phyloP scores from a whole-genome alignment of 2,797 vertebrate genomes.

The Phylloscopus collybita region DNA sequence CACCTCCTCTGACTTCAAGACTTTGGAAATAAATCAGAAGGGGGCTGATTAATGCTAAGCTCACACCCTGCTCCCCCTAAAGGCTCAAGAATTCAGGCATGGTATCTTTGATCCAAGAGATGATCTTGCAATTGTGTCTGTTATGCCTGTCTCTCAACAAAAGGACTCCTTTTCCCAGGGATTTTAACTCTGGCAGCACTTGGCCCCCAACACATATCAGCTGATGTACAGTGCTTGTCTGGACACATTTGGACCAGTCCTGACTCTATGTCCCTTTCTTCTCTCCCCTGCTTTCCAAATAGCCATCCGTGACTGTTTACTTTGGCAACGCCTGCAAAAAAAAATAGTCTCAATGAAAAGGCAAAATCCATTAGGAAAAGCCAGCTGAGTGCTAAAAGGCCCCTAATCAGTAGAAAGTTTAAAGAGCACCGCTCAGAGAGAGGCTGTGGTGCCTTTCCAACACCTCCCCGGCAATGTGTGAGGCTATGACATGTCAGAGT shows the following conservation, averaged over 20 bases:
- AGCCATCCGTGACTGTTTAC: conserved; percentile 46
- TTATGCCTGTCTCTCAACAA: not conserved
- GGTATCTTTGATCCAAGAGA: not conserved
- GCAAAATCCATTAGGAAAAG: conserved; percentile 73
- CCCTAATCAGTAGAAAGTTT: conserved; percentile 71
- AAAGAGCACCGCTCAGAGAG: conserved; percentile 54
- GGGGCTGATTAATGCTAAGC: not conserved
- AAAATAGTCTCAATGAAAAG: conserved; percentile 43
- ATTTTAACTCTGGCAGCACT: conserved; percentile 13
- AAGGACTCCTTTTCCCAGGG: not conserved
- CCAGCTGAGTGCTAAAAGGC: conserved; percentile 69
- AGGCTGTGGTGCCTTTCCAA: conserved; percentile 61
- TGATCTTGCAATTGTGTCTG: not conserved
- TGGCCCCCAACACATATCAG: conserved; percentile 3
- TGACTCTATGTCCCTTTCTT: conserved; percentile 33
- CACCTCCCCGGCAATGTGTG: conserved; percentile 64
- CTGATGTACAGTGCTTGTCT: conserved; percentile 14
- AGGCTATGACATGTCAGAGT: conserved; percentile 67
- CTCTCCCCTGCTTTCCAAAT: conserved; percentile 46
- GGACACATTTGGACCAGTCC: conserved; percentile 25
- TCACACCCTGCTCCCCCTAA: not conserved
- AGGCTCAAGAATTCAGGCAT: not conserved
- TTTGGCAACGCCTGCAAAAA: conserved; percentile 43
- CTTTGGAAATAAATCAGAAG: conserved; percentile 1
- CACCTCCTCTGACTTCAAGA: not conserved